A percentile compares a stretch with the other conserved stretches of the same genome.
Evolutionary conservation across 35 echinoderm and acorn worm species (phyloP).

Genomic region (Heliocidaris erythrogramma): DNA sequence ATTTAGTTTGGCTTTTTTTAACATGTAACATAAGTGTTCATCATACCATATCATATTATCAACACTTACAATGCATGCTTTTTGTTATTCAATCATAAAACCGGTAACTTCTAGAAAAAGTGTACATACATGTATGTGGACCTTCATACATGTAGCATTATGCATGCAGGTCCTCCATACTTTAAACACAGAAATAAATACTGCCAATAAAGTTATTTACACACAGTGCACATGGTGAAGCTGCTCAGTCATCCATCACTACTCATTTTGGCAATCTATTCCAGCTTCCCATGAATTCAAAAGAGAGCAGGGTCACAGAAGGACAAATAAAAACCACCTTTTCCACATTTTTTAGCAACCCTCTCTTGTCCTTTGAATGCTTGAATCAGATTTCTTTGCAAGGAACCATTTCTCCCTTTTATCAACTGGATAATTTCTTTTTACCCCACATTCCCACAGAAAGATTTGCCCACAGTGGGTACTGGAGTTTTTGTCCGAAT

Average conservation of each 20-base stretch:
- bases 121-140: too few species aligned
- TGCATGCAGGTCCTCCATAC: too few species aligned
- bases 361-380: not conserved
- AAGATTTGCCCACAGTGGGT: not conserved
- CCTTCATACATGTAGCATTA: too few species aligned
- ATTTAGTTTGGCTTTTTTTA: too few species aligned
- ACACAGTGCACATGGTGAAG: not conserved
- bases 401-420: not conserved
- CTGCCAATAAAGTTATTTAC: not conserved
- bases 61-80: too few species aligned
- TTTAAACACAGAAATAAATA: not conserved
- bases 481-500: not conserved
- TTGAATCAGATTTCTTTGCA: not conserved
- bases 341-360: not conserved
- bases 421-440: constrained; percentile 3
- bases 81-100: too few species aligned
- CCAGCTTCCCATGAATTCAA: not conserved
- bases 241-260: not conserved
- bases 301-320: not conserved
- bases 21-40: too few species aligned
- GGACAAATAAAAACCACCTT: not conserved
- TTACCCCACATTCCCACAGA: not conserved
- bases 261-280: too few species aligned
- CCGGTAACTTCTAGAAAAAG: too few species aligned
- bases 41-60: too few species aligned